Evolutionary conservation across 2,888 invertebrate genomes (phyloP).

Genomic region (Andrena chrysosceles): DNA sequence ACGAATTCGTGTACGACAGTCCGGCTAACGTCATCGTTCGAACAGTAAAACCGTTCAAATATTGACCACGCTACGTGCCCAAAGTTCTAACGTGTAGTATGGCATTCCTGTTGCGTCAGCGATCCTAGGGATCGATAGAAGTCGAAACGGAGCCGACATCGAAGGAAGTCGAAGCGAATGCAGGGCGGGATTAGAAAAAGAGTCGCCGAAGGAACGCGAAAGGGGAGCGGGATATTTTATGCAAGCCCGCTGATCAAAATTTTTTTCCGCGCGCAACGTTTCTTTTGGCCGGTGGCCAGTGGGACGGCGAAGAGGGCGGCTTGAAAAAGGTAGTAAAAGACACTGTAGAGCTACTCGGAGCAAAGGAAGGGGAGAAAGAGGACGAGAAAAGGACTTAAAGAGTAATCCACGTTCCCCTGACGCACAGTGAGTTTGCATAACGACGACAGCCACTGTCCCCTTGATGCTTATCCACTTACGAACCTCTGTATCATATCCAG

Average conservation of each 20-base stretch:
- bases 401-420: constrained; percentile 47
- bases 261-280: constrained; percentile 19
- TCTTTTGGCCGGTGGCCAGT: constrained; percentile 22
- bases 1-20: not conserved
- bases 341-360: not conserved
- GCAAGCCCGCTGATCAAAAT: constrained; percentile 36
- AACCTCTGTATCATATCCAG: constrained; percentile 32
- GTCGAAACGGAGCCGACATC: not conserved
- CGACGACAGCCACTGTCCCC: constrained; percentile 37
- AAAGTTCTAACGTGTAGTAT: not conserved
- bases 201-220: constrained; percentile 4
- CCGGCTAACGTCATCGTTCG: no score
- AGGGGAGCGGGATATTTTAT: constrained; percentile 44
- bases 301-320: constrained; percentile 7
- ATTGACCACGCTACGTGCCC: not conserved
- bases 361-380: not conserved
- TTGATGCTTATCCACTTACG: constrained; percentile 55
- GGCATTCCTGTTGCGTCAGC: not conserved
- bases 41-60: not conserved
- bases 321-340: constrained; percentile 20
- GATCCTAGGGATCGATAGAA: constrained; percentile 14
- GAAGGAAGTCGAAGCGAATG: not conserved
- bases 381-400: constrained; percentile 32
- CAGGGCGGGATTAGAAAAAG: constrained; percentile 4
- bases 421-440: constrained; percentile 53